Base-by-base conservation (phyloP, 2,797 vertebrate genomes). In the Hippocampus kuda region DNA sequence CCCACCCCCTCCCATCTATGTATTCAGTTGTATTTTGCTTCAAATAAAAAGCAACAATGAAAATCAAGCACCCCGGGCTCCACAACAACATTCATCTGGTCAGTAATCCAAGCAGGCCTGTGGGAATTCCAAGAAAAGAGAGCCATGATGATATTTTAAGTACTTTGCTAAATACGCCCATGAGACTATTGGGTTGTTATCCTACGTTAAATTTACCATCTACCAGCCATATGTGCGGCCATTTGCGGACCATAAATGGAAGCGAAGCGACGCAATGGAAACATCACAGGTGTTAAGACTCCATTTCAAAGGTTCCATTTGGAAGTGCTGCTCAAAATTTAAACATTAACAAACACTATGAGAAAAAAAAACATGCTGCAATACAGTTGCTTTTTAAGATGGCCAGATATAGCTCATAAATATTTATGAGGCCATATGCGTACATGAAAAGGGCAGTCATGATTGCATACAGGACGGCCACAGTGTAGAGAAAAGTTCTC, bases 121-220 rank as follows among this genome's bases (percentile, higher is more conserved):
- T 74, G 79, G 79, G 81, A 85, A 68, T 18, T 63, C 75, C 78
- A 51, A 72, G 65, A 85, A 38, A 79, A 72, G 68, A 79, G 83
- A 79, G 66, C 69, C 42, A 66, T 68, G 83, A 85, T 85, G 79
- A 87, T 72, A 80, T 81, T 82, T 79, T 68, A 79, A 83, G 81
- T 69, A 72, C 74, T 74, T 75, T 62, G 49, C 77, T 84, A 83
- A 88, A 86, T 76, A 72, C 65, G 75, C 86, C 80, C 86, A n/a
- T 63, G 85, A 79, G 85, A 79, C 66, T 71, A 74, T 76, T 53
- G 20, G 68, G 57, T 81, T 86, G 86, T 88, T 90, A 76, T 88
- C 82, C 72, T 61, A 72, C n/a, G 73, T 79, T 84, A 83, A 81
- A 81, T 75, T 78, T 81, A 83, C 78, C 76, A 70, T 42, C 71